phyloP scores from a whole-genome alignment of 2,113 vertebrate genomes.

The Passer montanus region DNA sequence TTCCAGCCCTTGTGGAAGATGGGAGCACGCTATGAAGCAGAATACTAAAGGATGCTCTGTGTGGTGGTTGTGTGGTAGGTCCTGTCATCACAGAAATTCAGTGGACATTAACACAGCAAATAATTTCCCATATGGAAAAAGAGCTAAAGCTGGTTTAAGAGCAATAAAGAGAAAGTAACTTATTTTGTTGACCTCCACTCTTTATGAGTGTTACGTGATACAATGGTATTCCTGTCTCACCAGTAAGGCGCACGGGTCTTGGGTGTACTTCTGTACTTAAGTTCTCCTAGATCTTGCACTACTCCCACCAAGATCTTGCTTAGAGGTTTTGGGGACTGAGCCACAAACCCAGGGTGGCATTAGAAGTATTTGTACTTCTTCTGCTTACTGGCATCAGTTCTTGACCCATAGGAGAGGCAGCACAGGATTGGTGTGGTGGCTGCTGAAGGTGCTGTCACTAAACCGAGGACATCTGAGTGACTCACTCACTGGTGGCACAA shows the following conservation, averaged over 20 bases:
- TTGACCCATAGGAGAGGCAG: not conserved
- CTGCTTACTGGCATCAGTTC: not conserved
- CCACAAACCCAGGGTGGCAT: not conserved
- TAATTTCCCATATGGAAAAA: not conserved
- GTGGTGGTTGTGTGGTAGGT: not conserved
- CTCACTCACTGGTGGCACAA: not conserved
- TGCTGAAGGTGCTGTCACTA: not conserved
- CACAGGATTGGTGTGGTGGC: accelerated
- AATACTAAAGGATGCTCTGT: not conserved
- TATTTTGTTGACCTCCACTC: not conserved
- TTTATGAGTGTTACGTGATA: not conserved
- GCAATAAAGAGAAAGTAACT: not conserved
- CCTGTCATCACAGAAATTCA: not conserved
- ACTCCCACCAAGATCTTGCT: not conserved
- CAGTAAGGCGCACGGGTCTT: not conserved
- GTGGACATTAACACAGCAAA: not conserved
- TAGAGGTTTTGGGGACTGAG: not conserved
- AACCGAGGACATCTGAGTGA: not conserved
- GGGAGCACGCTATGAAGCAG: not conserved
- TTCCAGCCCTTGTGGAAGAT: conserved; percentile 38
- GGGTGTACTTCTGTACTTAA: not conserved
- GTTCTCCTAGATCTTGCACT: not conserved
- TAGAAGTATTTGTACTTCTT: not conserved
- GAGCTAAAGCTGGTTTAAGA: not conserved
- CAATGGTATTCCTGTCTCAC: not conserved